Evolutionary conservation across 2,888 invertebrate species (phyloP).

Genomic region (Apamea monoglypha): DNA sequence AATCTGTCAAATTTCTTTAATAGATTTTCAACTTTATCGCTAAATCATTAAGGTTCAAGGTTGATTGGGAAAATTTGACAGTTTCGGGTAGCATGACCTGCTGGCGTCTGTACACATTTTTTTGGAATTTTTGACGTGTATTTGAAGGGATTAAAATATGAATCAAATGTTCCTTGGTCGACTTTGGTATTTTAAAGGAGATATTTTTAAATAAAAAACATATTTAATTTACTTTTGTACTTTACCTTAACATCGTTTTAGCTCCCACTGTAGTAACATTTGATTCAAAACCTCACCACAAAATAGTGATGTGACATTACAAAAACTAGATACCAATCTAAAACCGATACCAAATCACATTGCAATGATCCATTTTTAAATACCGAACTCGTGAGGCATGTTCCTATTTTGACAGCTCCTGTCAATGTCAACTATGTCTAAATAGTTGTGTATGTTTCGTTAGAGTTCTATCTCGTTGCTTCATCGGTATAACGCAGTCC

Average conservation of each 20-base stretch:
- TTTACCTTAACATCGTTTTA: not conserved
- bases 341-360: slow-evolving; percentile 62
- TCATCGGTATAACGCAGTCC: slow-evolving; percentile 48
- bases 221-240: not conserved
- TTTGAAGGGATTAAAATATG: not conserved
- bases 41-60: too few species aligned
- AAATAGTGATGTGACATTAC: slow-evolving; percentile 60
- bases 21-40: too few species aligned
- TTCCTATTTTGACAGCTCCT: slow-evolving; percentile 83
- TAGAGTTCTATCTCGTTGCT: slow-evolving; percentile 53
- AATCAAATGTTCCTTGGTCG: not conserved
- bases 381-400: slow-evolving; percentile 75
- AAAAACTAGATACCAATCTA: slow-evolving; percentile 61
- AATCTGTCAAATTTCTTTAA: too few species aligned
- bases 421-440: slow-evolving; percentile 78
- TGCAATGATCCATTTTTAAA: slow-evolving; percentile 65
- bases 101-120: not conserved
- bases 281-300: slow-evolving; percentile 17
- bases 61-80: too few species aligned
- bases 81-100: too few species aligned
- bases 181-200: not conserved
- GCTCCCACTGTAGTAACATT: not conserved
- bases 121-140: not conserved
- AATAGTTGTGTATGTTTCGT: slow-evolving; percentile 50
- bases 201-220: not conserved